Percentiles rank a stretch among this genome's conserved stretches.
These are phyloP conservation scores for Pangasianodon gigas DNA, from an alignment of 2,113 vertebrate genomes.

Conservation along the genomic window DNA sequence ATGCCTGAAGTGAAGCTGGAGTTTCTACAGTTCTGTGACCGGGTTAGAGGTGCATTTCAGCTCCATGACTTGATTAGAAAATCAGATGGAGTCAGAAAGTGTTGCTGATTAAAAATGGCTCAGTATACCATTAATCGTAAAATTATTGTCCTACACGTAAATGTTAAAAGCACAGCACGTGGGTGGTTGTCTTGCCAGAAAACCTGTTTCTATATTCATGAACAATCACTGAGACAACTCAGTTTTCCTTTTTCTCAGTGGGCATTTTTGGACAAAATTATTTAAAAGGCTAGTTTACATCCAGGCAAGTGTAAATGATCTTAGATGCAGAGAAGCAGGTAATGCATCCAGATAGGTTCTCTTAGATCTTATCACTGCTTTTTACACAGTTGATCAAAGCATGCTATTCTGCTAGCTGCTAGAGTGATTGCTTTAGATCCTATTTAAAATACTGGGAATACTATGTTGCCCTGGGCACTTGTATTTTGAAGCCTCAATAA, in stretches of 20 bases:
- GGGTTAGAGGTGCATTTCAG: neutral
- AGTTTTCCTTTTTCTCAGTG: neutral
- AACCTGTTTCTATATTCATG: neutral
- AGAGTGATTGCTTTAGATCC: neutral
- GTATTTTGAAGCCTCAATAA: neutral
- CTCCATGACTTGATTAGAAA: neutral
- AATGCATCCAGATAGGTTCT: neutral
- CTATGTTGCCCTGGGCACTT: neutral
- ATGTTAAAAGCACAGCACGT: neutral
- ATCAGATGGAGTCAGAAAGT: neutral
- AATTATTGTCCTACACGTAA: neutral
- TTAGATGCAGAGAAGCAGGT: neutral
- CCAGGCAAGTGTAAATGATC: neutral
- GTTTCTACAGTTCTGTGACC: neutral
- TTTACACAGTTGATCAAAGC: neutral
- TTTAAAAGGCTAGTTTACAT: neutral
- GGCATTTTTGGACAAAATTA: neutral
- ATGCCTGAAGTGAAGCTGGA: neutral
- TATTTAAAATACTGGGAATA: neutral
- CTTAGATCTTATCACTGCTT: neutral
- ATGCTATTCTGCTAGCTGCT: neutral
- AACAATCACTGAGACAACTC: neutral
- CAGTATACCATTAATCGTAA: neutral
- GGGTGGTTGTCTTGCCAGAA: neutral
- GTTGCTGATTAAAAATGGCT: neutral